phyloP scores from a whole-genome alignment of 2,113 vertebrate species.

The Clarias batrachus region DNA sequence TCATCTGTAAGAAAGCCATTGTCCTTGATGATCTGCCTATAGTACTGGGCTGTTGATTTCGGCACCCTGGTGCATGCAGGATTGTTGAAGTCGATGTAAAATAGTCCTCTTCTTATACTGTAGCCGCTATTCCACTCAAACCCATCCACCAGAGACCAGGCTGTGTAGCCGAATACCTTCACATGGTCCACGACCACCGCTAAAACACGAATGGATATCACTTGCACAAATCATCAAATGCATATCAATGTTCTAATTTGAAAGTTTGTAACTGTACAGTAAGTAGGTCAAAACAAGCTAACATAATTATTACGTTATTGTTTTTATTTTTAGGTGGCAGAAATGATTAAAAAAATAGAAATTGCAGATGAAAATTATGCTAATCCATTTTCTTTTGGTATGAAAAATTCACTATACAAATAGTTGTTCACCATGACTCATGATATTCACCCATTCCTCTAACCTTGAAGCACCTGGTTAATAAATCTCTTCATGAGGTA shows the following conservation, averaged over 20 bases:
- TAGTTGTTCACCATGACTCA: neutral
- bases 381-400: neutral
- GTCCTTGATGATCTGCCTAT: slow-evolving; percentile 78
- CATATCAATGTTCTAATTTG: neutral
- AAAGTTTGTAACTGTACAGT: neutral
- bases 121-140: slow-evolving; percentile 92
- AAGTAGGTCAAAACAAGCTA: neutral
- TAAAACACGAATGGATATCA: slow-evolving; percentile 55
- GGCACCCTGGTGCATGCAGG: slow-evolving; percentile 77
- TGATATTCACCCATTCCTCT: slow-evolving; percentile 1
- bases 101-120: slow-evolving; percentile 82
- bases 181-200: slow-evolving; percentile 82
- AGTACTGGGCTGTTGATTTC: slow-evolving; percentile 88
- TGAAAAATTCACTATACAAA: neutral
- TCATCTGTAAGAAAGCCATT: slow-evolving; percentile 80
- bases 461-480: slow-evolving; percentile 91
- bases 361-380: neutral
- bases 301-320: neutral
- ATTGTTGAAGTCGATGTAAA: slow-evolving; percentile 84
- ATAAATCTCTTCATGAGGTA: slow-evolving; percentile 92
- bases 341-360: too few relatives aligned
- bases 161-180: slow-evolving; percentile 85
- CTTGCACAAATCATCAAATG: neutral
- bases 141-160: slow-evolving; percentile 93
- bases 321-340: neutral